These are phyloP conservation scores for Haemorhous mexicanus DNA, from an alignment of 2,113 vertebrate genomes.

Conservation along the genomic window DNA sequence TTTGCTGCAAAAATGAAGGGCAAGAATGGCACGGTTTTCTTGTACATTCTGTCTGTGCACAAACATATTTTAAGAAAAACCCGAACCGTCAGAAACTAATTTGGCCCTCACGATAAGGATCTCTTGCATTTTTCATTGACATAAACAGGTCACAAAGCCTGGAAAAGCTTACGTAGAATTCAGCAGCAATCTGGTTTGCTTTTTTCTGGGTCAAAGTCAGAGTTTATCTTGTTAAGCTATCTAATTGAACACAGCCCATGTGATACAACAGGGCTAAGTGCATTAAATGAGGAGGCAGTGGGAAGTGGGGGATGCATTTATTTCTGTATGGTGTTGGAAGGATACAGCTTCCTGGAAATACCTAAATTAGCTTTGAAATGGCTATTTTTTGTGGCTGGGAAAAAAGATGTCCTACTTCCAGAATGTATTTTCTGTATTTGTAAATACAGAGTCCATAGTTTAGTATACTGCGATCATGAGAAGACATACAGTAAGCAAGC, in stretches of 20 bases:
- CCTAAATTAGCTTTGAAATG: neutral
- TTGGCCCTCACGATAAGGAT: constrained; percentile 47
- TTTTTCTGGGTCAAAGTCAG: constrained; percentile 75
- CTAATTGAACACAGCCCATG: constrained; percentile 72
- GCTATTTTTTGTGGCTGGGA: neutral
- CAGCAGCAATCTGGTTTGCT: constrained; percentile 50
- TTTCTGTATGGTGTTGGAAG: neutral
- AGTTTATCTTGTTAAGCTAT: constrained; percentile 75
- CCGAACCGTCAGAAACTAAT: constrained; percentile 52
- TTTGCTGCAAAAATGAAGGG: constrained; percentile 60
- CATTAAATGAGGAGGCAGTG: constrained; percentile 55
- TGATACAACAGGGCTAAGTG: constrained; percentile 54
- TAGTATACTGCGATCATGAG: neutral
- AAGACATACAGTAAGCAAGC: neutral
- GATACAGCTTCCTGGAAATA: neutral
- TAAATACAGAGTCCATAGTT: neutral
- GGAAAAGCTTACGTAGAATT: constrained; percentile 42
- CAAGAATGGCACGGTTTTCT: constrained; percentile 29
- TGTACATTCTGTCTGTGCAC: neutral
- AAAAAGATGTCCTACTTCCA: neutral
- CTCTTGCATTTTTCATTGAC: constrained; percentile 67
- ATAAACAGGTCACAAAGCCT: constrained; percentile 71
- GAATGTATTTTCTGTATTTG: neutral
- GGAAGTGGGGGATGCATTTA: neutral
- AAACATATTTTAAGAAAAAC: constrained; percentile 8